Percentiles rank a stretch among this genome's conserved stretches.
Evolutionary conservation across 1,140 invertebrate species (phyloP).

Genomic region (Gonatopus flavifemur): DNA sequence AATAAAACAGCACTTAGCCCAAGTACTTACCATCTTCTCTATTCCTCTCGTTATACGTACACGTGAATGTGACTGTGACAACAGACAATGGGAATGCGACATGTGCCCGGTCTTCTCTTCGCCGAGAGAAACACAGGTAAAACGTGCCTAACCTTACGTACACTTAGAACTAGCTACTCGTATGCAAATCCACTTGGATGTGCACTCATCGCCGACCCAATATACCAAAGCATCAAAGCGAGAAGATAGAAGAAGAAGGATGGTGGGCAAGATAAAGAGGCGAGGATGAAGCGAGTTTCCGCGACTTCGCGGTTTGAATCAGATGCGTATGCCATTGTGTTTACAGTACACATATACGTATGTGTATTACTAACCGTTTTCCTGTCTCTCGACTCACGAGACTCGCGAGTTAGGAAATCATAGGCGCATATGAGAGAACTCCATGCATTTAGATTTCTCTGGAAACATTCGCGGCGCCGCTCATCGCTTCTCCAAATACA

Average conservation of each 20-base stretch:
- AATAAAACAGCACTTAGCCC: constrained; percentile 58
- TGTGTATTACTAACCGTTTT: constrained; percentile 2
- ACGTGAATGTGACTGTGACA: too few species aligned
- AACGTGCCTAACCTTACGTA: constrained; percentile 37
- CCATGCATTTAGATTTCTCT: too few species aligned
- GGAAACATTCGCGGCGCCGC: too few species aligned
- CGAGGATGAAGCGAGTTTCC: constrained; percentile 40
- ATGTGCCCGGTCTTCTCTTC: constrained; percentile 41
- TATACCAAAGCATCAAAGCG: neutral
- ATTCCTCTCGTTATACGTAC: constrained; percentile 7
- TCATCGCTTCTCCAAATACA: too few species aligned
- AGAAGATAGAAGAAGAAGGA: too few species aligned
- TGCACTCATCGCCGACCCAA: constrained; percentile 35
- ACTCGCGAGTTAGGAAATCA: too few species aligned
- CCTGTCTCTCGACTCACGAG: too few species aligned
- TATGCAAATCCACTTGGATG: constrained; percentile 49
- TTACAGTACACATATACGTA: constrained; percentile 1
- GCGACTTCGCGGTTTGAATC: constrained; percentile 36
- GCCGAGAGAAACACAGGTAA: constrained; percentile 36
- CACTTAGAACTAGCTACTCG: too few species aligned
- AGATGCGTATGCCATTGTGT: constrained; percentile 23
- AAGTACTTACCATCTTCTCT: constrained; percentile 43
- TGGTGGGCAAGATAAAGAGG: constrained; percentile 20
- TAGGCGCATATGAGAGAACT: too few species aligned
- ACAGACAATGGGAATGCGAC: constrained; percentile 57